Evolutionary conservation across 2,113 vertebrate species (phyloP).

Genomic region (Phalacrocorax brasilianus): DNA sequence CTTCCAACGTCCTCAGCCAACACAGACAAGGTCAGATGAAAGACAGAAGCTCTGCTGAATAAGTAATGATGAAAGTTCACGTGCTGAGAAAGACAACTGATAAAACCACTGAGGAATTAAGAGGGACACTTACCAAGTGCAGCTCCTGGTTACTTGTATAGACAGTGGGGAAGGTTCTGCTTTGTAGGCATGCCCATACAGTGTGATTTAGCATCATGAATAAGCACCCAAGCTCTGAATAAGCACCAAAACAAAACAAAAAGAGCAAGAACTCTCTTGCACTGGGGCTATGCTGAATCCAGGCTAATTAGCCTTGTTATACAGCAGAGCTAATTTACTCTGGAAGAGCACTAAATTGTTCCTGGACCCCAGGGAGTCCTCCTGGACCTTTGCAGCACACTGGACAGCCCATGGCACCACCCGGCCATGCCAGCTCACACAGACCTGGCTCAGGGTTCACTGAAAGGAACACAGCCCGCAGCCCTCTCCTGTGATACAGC

Average conservation of each 20-base stretch:
- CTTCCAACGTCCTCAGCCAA: background rate
- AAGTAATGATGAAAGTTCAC: background rate
- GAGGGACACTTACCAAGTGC: background rate
- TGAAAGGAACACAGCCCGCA: background rate
- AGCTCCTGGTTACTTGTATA: background rate
- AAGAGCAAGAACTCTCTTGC: background rate
- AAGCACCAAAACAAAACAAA: background rate
- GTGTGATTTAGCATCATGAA: background rate
- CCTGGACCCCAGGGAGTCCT: background rate
- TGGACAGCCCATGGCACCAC: background rate
- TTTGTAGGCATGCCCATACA: background rate
- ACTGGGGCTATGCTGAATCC: background rate
- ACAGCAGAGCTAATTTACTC: background rate
- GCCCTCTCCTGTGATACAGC: background rate
- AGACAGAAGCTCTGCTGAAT: background rate
- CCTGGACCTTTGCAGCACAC: background rate
- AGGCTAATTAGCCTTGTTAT: background rate
- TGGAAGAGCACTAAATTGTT: background rate
- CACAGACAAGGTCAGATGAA: background rate
- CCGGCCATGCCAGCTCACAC: too few species aligned
- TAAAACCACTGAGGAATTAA: background rate
- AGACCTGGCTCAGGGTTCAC: background rate
- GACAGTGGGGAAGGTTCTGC: background rate
- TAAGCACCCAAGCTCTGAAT: background rate
- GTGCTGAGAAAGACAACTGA: background rate